These are phyloP conservation scores for Choristoneura rosaceana DNA, from an alignment of 2,888 invertebrate genomes.

Conservation along the genomic window DNA sequence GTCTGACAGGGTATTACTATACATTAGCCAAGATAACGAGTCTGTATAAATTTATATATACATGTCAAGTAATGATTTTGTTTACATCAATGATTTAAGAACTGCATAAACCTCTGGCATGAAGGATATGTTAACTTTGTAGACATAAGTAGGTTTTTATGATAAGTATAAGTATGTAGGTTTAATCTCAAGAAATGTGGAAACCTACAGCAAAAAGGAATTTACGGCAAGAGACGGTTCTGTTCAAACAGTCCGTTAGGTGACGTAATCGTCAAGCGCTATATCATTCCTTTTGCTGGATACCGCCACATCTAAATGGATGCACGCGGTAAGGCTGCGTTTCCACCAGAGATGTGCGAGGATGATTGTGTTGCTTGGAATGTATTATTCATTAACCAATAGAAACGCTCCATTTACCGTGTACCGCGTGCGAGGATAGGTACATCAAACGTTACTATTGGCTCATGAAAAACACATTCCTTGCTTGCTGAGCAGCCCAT, in stretches of 20 bases:
- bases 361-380: too few species aligned
- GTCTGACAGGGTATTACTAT: background rate
- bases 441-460: too few species aligned
- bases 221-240: background rate
- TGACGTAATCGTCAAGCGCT: background rate
- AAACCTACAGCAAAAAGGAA: background rate
- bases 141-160: background rate
- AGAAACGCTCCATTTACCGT: too few species aligned
- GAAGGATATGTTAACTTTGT: background rate
- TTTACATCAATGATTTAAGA: background rate
- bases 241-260: background rate
- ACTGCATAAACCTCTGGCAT: background rate
- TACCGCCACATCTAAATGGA: background rate
- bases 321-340: background rate
- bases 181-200: constrained; percentile 1
- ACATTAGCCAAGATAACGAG: background rate
- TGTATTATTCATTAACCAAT: too few species aligned
- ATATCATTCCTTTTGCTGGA: background rate
- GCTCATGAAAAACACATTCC: too few species aligned
- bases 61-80: background rate
- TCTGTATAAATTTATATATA: background rate
- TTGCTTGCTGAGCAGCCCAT: too few species aligned
- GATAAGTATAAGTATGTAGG: background rate
- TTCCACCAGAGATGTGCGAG: too few species aligned
- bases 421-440: too few species aligned